These are phyloP conservation scores for Python bivittatus DNA, from an alignment of 2,113 vertebrate genomes.

Conservation along the genomic window DNA sequence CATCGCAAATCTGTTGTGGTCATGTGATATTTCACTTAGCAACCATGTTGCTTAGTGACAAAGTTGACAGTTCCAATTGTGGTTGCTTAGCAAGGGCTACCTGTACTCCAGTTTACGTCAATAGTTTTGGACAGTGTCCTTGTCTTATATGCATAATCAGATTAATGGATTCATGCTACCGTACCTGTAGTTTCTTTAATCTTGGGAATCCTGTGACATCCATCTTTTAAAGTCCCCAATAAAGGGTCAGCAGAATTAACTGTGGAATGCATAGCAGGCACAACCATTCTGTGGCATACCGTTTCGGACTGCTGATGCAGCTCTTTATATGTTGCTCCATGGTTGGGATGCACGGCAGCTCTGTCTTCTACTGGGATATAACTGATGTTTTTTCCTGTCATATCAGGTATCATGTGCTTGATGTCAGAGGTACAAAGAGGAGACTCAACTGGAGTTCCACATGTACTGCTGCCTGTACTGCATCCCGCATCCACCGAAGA, in stretches of 20 bases:
- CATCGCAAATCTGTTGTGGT: not conserved
- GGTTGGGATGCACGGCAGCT: conserved; percentile 76
- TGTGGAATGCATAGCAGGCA: conserved; percentile 86
- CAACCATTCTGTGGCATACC: conserved; percentile 83
- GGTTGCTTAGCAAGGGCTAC: not conserved
- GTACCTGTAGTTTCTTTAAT: conserved; percentile 99
- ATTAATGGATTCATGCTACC: conserved; percentile 67
- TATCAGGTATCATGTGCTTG: conserved; percentile 84
- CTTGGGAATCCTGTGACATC: conserved; percentile 91
- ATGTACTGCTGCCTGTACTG: conserved; percentile 90
- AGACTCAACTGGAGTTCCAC: conserved; percentile 89
- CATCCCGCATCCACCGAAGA: conserved; percentile 95
- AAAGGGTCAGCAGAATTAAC: conserved; percentile 83
- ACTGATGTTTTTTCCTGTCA: conserved; percentile 79
- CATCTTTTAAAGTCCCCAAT: conserved; percentile 84
- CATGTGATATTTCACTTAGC: not conserved
- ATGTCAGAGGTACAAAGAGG: conserved; percentile 86
- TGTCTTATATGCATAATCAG: conserved; percentile 12
- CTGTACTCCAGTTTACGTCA: not conserved
- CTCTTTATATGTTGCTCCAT: conserved; percentile 79
- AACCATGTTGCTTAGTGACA: not conserved
- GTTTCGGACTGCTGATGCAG: conserved; percentile 85
- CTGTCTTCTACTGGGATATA: conserved; percentile 84
- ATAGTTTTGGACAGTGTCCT: not conserved
- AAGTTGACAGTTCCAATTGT: not conserved